Base-by-base conservation (phyloP, 2,888 invertebrate species). In the Pasiphila rectangulata region DNA sequence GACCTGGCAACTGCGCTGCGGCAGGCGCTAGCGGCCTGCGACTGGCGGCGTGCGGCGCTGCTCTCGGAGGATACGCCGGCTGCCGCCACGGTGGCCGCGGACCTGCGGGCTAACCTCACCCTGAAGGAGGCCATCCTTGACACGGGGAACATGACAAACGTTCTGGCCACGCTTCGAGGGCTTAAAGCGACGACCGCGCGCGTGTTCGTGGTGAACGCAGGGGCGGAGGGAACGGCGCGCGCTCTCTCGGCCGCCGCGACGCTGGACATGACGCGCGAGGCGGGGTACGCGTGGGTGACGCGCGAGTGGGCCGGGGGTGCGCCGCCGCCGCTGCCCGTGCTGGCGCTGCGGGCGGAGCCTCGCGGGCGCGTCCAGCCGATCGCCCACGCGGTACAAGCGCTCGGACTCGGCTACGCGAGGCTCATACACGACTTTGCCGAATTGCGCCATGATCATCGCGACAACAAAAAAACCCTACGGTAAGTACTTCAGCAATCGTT, bases 171-270 rank as follows among this genome's bases (percentile, higher is more conserved):
- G 13, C 47, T 61, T 20, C 7, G 2, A 1, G 15, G 9, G 17
- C 35, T 56, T 6, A 7, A 16, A 7, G 20, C 6, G 1, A 38
- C 1, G 46, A 90, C 92, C 34, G 94, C 94, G 0, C 91, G 92
- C 55, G 94, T 97, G 5, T 94, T 97, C 29, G 94, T 96, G 48
- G 92, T 95, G 0, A 96, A 96, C 71, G 92, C 95, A 20, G 92
- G 93, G 46, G 85, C 90, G 47, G 84, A 89, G 20, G 90, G 91
- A 0, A 91, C 92, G 0, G 79, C 92, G 20, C 84, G 90, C 37
- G 91, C 95, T 1, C 91, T 97, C 89, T 94, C 94, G 67, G 93
- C 92, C 67, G 80, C 72, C 0, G 25, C 10, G 4, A 30, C 20
- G 2, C 35, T 36, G 4, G 30, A 40, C 4, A 59, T 95, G 95